Base-by-base conservation (phyloP, 2,113 vertebrate genomes). In the Chaetodon auriga region DNA sequence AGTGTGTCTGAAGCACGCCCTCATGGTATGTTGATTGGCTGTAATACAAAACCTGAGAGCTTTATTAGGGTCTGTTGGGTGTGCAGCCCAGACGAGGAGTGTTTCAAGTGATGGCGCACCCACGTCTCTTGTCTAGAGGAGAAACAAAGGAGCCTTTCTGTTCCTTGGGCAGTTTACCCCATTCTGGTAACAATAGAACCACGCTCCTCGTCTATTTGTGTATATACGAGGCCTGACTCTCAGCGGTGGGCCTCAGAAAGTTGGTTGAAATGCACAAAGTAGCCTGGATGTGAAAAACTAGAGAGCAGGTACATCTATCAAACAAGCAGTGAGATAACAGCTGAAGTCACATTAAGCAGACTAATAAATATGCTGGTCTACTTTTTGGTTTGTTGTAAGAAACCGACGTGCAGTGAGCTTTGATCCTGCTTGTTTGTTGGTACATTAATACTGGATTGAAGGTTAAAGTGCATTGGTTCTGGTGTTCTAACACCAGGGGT, bases 141-240 rank as follows among this genome's bases (percentile, higher is more conserved):
- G 72, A 88, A 91, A 92, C 90, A 93, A 90, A 89, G 89, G 68
- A 71, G 62, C 36, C 80, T 85, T 87, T 92, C 77, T 90, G 65
- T 80, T 86, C 74, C 53, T 23, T 16, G 60, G 70, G 61, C 75
- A 83, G 70, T 74, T 87, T 72, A 53, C 74, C n/a, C 19, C 83
- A 73, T 78, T 76, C 75, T 51, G 51, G 70, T 64, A 88, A 89
- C 89, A 91, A 86, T 35, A 85, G 84, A 74, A 68, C 36, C 49
- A 60, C 38, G 19, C 53, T 76, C 53, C 63, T 77, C 68, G 1
- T 65, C 72, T 68, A 12, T 45, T 46, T 68, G 45, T 54, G n/a
- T 41, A 25, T 54, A 19, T 57, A 54, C 6, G 35, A 55, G 75
- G 53, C n/a, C 57, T 15, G 62, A 36, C 54, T 75, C 58, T 46